Evolutionary conservation across 2,797 vertebrate genomes (phyloP).

Genomic region (Chrosomus eos): DNA sequence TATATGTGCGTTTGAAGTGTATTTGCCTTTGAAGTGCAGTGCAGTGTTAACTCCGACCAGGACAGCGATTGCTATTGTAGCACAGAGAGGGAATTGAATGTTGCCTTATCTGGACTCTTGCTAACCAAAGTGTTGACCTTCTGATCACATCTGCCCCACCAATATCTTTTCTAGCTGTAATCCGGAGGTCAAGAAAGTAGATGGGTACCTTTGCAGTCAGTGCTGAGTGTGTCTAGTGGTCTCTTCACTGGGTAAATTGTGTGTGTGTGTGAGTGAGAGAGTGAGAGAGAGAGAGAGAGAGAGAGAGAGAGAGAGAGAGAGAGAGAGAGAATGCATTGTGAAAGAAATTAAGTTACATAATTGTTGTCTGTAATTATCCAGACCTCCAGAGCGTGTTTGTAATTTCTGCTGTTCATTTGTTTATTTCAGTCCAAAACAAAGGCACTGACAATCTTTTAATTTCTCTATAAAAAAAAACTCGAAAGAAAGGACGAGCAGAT

Average conservation of each 20-base stretch:
- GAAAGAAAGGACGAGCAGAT: not conserved
- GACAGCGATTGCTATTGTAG: constrained; percentile 23
- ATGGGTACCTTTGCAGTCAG: not conserved
- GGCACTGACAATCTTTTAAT: not conserved
- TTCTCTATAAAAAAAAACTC: not conserved
- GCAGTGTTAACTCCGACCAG: constrained; percentile 12
- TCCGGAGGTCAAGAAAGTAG: constrained; percentile 4
- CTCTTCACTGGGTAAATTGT: constrained; percentile 1
- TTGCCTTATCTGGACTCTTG: constrained; percentile 1
- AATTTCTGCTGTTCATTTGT: constrained; percentile 26
- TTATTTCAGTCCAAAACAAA: constrained; percentile 31
- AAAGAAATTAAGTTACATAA: constrained; percentile 46
- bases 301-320: not conserved
- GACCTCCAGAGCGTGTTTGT: constrained; percentile 16
- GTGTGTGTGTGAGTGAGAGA: not conserved
- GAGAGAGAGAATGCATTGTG: constrained; percentile 30
- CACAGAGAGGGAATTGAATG: constrained; percentile 25
- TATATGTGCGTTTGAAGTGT: constrained; percentile 9
- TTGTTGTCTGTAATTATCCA: constrained; percentile 35
- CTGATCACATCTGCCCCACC: constrained; percentile 5
- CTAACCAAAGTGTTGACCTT: constrained; percentile 21
- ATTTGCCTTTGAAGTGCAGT: constrained; percentile 23
- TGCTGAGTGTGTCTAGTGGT: constrained; percentile 6
- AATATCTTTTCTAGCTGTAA: constrained; percentile 15
- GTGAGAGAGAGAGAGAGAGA: not conserved